Evolutionary conservation across 2,797 vertebrate species (phyloP), one percentile per base, ranked within the genome.

Genomic region (Lepus oiostolus): DNA sequence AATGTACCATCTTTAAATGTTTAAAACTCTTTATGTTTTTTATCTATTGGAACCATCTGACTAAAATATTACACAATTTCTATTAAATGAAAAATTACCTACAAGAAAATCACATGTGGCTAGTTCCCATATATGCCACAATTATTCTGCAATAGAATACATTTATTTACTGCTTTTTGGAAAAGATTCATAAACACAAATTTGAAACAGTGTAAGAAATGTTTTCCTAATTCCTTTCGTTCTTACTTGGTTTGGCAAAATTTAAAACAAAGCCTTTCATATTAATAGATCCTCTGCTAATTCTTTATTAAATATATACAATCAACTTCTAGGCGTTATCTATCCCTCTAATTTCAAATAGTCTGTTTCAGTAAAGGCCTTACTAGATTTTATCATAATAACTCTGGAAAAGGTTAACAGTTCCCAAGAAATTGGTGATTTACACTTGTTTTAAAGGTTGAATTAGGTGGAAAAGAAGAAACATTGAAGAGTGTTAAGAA

Each of bases 261-360:
- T 52, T 6, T 84, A 94, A 94, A 22, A 93, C 5, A 82, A 93
- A 85, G 5, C 47, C 38, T 89, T 87, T 68, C 3, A 88, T 7
- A 16, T 30, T 47, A 90, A 30, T 0, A 85, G 22, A 68, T 42
- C 50, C 75, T 54, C 74, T 32, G 77, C 26, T 86, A 77, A 93
- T 85, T 90, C 65, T 71, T 80, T 21, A 87, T 91, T 94, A 92
- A 93, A 75, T 70, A 70, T 9, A 70, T 54, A 90, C 9, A 85
- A 67, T 30, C 28, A 75, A 75, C 54, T 21, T 83, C 76, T 77
- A 63, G 65, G 26, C 89, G 19, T 60, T 89, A 58, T 30, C 84
- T 70, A 28, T 67, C 80, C 84, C 32, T 77, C 62, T 89, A 67
- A 94, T 91, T 68, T 93, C 68, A 96, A 91, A 82, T 89, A 82